Base-by-base conservation (phyloP, 2,113 vertebrate species). In the Hippoglossus stenolepis region DNA sequence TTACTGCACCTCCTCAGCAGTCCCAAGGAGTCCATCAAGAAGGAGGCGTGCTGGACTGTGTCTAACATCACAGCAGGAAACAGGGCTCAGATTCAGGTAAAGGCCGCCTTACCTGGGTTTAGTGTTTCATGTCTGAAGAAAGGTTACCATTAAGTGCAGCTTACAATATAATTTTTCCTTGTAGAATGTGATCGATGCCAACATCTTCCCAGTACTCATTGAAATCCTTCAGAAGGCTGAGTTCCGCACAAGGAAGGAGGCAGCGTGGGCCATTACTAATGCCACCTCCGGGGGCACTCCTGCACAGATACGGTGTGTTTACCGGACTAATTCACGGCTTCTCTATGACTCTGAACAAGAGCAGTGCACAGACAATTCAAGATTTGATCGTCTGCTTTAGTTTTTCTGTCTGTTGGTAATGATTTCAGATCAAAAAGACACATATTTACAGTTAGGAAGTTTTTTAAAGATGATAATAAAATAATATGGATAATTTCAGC, bases 181-280 rank as follows among this genome's bases (percentile, higher is more conserved):
- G 56, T 85, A 97, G 97, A 93, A 95, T 65, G 96, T 97, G 79
- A 97, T 96, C 75, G 97, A 97, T 91, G 95, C 95, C 92, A 96
- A 97, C 94, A 97, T 97, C 88, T 97, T 97, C 89, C 96, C 97
- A 65, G 93, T 96, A 75, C 91, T 97, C 79, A 97, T 97, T 47
- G 97, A 97, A 89, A 96, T 97, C 80, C 95, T 97, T 78, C 97
- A 97, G 79, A 97, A 97, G 91, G 97, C 66, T 0, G 97, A 99
- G 90, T 99, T 99, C 90, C 96, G 98, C 77, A 99, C 97, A 86
- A 95, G 97, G 82, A 99, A 99, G 91, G 97, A 99, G 91, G 97
- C 97, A 7, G 97, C 97, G 1, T 99, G 97, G 98, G 98, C 98
- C 56, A 98, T 99, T 78, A 99, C 97, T 86, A 99, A 99, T 23